A percentile compares a stretch with the other conserved stretches of the same genome.
Evolutionary conservation across 2,113 vertebrate species (phyloP).

Genomic region (Pongo pygmaeus): DNA sequence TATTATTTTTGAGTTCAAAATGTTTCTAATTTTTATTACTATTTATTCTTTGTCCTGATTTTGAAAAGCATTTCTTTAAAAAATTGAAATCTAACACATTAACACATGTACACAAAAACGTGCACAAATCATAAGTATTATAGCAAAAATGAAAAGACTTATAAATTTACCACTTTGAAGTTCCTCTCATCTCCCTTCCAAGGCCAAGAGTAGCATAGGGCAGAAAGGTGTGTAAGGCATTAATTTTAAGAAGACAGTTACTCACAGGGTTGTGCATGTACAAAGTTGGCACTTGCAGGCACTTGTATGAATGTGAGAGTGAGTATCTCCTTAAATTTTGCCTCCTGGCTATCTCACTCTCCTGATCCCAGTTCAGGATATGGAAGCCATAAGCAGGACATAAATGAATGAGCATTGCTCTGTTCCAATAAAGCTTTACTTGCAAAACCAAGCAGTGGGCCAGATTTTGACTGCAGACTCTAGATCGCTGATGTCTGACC

Average conservation of each 20-base stretch:
- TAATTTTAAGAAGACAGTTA: not conserved
- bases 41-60: not conserved
- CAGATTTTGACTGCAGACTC: not conserved
- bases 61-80: not conserved
- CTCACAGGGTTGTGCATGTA: not conserved
- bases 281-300: not conserved
- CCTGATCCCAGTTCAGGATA: not conserved
- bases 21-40: not conserved
- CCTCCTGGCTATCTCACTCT: not conserved
- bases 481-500: not conserved
- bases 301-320: not conserved
- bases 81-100: not conserved
- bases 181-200: not conserved
- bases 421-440: not conserved
- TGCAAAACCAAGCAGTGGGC: not conserved
- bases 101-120: not conserved
- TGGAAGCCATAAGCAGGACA: not conserved
- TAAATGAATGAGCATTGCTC: not conserved
- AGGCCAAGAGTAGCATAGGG: not conserved
- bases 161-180: not conserved
- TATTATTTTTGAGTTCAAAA: not conserved
- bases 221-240: not conserved
- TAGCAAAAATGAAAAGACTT: not conserved
- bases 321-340: not conserved
- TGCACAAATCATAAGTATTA: not conserved